Percentiles rank a stretch among this genome's conserved stretches.
These are phyloP conservation scores for Whitmania pigra DNA, from an alignment of 1,140 invertebrate species.

Conservation along the genomic window DNA sequence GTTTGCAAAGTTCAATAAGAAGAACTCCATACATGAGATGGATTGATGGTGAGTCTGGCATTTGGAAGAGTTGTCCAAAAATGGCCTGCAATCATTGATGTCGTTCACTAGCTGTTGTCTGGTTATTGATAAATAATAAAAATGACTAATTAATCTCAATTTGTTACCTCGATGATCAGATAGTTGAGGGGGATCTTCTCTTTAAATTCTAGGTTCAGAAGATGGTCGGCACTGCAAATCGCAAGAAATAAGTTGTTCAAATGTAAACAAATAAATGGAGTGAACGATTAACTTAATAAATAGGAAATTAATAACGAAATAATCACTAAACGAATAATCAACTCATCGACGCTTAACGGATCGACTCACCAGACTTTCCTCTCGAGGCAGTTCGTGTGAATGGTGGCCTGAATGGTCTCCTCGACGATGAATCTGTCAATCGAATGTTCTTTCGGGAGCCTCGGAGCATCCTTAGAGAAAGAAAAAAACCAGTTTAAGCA, in stretches of 20 bases:
- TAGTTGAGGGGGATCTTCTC: constrained; percentile 91
- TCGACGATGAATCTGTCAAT: constrained; percentile 96
- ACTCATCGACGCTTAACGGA: too few species aligned
- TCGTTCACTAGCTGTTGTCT: too few species aligned
- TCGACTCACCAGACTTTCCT: constrained; percentile 72
- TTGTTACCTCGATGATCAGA: constrained; percentile 73
- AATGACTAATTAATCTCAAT: too few species aligned
- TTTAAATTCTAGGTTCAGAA: constrained; percentile 84
- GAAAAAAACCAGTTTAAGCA: too few species aligned
- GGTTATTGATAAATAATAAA: too few species aligned
- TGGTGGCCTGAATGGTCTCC: constrained; percentile 81
- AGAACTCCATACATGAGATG: constrained; percentile 91
- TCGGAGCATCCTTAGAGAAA: constrained; percentile 33
- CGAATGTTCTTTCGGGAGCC: constrained; percentile 81
- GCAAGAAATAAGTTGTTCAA: constrained; percentile 1
- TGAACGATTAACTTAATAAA: too few species aligned
- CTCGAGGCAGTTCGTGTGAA: constrained; percentile 74
- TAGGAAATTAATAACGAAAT: too few species aligned
- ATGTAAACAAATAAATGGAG: too few species aligned
- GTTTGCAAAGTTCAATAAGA: constrained; percentile 89
- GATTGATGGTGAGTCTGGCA: constrained; percentile 70
- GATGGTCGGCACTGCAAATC: constrained; percentile 58
- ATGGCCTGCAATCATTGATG: constrained; percentile 50
- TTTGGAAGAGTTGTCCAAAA: constrained; percentile 81
- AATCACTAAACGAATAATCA: too few species aligned